A percentile compares a stretch with the other conserved stretches of the same genome.
phyloP scores from a whole-genome alignment of 2,888 invertebrate species.

The Acrobasis consociella region DNA sequence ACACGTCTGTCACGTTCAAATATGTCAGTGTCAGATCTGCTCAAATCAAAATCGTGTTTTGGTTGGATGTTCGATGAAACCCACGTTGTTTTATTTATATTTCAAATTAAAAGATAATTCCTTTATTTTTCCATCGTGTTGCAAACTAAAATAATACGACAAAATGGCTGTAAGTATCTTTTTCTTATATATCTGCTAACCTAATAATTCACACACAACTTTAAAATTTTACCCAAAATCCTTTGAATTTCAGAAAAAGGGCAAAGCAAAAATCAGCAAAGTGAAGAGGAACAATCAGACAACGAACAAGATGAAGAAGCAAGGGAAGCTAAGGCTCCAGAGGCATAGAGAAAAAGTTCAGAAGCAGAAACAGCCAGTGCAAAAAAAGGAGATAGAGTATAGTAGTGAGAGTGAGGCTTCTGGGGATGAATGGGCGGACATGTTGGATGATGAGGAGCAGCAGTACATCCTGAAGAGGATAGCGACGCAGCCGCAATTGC shows the following conservation, averaged over 20 bases:
- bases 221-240: constrained; percentile 26
- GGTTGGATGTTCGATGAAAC: too few species aligned
- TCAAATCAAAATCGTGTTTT: neutral
- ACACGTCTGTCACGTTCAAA: neutral
- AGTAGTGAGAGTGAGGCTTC: constrained; percentile 74
- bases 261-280: constrained; percentile 79
- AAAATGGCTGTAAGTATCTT: constrained; percentile 65
- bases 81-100: constrained; percentile 47
- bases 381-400: constrained; percentile 57
- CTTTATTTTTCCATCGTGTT: neutral
- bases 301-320: constrained; percentile 81
- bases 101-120: constrained; percentile 20
- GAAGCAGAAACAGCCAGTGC: constrained; percentile 58
- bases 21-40: constrained; percentile 19
- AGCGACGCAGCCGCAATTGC: constrained; percentile 65
- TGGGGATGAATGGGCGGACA: constrained; percentile 81
- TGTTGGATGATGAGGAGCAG: constrained; percentile 83
- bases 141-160: neutral
- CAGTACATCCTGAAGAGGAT: constrained; percentile 73
- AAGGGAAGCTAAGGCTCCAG: constrained; percentile 77
- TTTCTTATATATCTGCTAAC: neutral
- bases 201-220: neutral
- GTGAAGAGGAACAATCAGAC: constrained; percentile 82
- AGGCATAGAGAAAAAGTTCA: constrained; percentile 66
- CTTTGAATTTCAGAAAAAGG: constrained; percentile 71